Evolutionary conservation across 1,140 invertebrate species (phyloP).

Genomic region (Drosophila lini): DNA sequence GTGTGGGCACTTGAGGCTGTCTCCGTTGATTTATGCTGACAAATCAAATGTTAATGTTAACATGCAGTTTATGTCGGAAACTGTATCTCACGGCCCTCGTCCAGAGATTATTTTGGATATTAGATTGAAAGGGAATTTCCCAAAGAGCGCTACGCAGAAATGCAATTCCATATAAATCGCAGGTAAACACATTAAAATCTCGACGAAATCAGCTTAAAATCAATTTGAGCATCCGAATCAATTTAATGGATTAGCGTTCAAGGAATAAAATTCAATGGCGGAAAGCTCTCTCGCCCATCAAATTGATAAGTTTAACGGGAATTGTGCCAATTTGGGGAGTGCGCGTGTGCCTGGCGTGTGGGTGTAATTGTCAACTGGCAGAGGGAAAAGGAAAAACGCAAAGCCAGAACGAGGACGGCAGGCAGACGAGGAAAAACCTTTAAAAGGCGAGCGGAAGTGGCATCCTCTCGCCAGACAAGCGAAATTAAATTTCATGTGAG

Average conservation of each 20-base stretch:
- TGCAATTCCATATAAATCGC: constrained; percentile 57
- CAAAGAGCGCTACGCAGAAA: constrained; percentile 1
- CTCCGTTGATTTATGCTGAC: constrained; percentile 70
- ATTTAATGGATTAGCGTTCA: constrained; percentile 76
- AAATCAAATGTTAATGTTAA: constrained; percentile 73
- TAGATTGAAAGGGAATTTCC: constrained; percentile 15
- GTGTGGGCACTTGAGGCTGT: constrained; percentile 70
- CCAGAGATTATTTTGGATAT: constrained; percentile 31
- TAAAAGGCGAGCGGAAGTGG: constrained; percentile 64
- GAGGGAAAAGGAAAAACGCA: constrained; percentile 8
- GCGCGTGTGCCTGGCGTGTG: constrained; percentile 15
- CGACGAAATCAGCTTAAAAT: constrained; percentile 72
- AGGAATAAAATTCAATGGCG: constrained; percentile 55
- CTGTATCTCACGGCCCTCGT: constrained; percentile 31
- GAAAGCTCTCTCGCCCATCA: constrained; percentile 57
- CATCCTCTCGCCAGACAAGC: constrained; percentile 70
- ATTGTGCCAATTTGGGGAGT: constrained; percentile 73
- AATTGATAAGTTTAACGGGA: constrained; percentile 79
- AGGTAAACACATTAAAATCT: constrained; percentile 69
- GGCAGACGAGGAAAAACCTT: constrained; percentile 34
- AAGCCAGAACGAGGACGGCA: background rate
- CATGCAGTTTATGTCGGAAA: constrained; percentile 63
- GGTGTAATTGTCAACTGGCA: constrained; percentile 55
- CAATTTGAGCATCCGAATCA: constrained; percentile 73
- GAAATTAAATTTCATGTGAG: constrained; percentile 70